Evolutionary conservation across 2,888 invertebrate species (phyloP).

Genomic region (Tuberolachnus salignus): DNA sequence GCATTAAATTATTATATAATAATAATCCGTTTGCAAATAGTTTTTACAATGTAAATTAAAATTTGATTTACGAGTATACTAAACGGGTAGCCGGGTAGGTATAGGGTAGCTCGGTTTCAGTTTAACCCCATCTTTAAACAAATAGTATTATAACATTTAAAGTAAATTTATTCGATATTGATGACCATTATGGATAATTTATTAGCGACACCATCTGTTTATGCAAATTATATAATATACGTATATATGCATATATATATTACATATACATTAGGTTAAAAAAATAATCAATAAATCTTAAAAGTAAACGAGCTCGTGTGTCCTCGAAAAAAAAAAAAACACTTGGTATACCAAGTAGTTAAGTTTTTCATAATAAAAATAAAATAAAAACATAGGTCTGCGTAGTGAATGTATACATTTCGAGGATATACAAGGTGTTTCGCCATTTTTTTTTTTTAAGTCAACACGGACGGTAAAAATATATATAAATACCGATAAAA

Average conservation of each 20-base stretch:
- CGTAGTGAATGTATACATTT: conserved; percentile 6
- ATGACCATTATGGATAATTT: conserved; percentile 37
- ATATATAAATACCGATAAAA: conserved; percentile 1
- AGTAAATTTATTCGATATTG: conserved; percentile 43
- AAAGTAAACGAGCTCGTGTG: conserved; percentile 27
- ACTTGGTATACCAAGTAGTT: background rate
- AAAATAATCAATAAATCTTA: conserved; percentile 47
- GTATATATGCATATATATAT: background rate
- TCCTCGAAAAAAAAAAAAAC: conserved; percentile 28
- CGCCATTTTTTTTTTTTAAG: background rate
- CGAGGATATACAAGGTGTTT: conserved; percentile 1
- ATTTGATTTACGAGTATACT: conserved; percentile 36
- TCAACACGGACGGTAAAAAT: background rate
- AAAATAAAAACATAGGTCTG: conserved; percentile 12
- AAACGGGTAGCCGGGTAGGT: conserved; percentile 27
- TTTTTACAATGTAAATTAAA: conserved; percentile 37
- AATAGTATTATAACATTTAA: conserved; percentile 36
- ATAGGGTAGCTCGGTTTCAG: background rate
- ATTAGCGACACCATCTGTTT: conserved; percentile 44
- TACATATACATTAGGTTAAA: background rate
- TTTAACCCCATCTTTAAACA: conserved; percentile 30
- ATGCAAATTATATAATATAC: conserved; percentile 35
- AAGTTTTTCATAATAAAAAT: conserved; percentile 18
- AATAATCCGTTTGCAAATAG: conserved; percentile 20
- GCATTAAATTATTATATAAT: background rate